phyloP scores from a whole-genome alignment of 2,113 vertebrate genomes.

The Trematocara unimaculatum region DNA sequence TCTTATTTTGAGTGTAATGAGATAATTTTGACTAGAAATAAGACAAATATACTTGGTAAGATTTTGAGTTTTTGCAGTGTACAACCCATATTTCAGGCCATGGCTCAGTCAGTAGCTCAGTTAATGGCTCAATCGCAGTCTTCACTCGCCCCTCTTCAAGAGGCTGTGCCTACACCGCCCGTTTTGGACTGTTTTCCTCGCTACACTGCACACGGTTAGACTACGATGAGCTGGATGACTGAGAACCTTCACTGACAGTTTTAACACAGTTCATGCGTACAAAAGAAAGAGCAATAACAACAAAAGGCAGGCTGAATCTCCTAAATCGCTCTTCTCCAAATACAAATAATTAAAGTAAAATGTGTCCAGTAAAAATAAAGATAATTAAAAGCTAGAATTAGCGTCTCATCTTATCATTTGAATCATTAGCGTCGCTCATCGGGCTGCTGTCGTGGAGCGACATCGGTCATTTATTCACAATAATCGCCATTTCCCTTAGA shows the following conservation, averaged over 20 bases:
- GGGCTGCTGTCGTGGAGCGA: not conserved
- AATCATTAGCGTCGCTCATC: not conserved
- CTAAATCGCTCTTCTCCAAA: not conserved
- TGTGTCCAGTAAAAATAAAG: not conserved
- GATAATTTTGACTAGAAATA: too few relatives aligned
- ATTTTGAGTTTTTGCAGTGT: too few relatives aligned
- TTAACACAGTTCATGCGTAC: not conserved
- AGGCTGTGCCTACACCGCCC: too few relatives aligned
- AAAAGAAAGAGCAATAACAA: not conserved
- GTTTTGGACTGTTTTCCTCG: not conserved
- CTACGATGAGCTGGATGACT: not conserved
- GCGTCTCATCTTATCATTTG: rapidly evolving
- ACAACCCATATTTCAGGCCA: too few relatives aligned
- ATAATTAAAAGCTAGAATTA: not conserved
- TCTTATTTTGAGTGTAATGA: too few relatives aligned
- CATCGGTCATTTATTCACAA: not conserved
- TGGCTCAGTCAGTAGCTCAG: too few relatives aligned
- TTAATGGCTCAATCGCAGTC: too few relatives aligned
- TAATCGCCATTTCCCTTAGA: not conserved
- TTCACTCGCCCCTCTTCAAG: too few relatives aligned
- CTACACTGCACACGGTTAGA: not conserved
- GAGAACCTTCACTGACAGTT: not conserved
- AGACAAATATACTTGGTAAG: too few relatives aligned
- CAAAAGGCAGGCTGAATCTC: not conserved
- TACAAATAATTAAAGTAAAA: not conserved